Evolutionary conservation across 1,140 invertebrate species (phyloP).

Genomic region (Nixonia krombeini): DNA sequence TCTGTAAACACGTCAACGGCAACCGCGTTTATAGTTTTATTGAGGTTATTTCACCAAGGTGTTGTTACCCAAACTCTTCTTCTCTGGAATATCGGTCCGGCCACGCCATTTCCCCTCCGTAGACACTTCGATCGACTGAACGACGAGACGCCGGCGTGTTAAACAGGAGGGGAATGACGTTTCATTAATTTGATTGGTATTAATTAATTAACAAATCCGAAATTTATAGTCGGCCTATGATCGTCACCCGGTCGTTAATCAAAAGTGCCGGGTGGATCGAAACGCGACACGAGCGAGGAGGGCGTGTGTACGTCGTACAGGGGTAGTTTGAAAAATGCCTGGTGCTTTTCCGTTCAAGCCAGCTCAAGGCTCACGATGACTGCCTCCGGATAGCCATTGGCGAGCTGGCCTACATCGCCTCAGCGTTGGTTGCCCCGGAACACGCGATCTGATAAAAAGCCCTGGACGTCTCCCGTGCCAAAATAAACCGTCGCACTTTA

Average conservation of each 20-base stretch:
- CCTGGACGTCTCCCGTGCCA: conserved; percentile 62
- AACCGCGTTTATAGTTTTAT: conserved; percentile 8
- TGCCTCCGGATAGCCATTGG: conserved; percentile 43
- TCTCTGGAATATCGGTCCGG: too few relatives aligned
- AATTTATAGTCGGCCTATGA: not conserved
- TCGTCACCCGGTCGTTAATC: conserved; percentile 34
- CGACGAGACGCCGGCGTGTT: too few relatives aligned
- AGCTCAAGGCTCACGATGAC: conserved; percentile 44
- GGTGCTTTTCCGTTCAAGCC: conserved; percentile 40
- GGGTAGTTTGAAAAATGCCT: conserved; percentile 46
- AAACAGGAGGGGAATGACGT: too few relatives aligned
- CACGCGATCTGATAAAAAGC: conserved; percentile 66
- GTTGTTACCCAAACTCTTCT: too few relatives aligned
- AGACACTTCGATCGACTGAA: too few relatives aligned
- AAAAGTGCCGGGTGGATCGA: conserved; percentile 41
- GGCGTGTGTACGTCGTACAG: conserved; percentile 36
- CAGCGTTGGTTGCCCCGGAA: conserved; percentile 53
- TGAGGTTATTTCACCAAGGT: too few relatives aligned
- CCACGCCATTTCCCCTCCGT: too few relatives aligned
- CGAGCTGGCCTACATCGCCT: conserved; percentile 61
- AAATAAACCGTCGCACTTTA: conserved; percentile 69
- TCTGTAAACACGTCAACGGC: conserved; percentile 18
- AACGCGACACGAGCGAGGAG: conserved; percentile 19
- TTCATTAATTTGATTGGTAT: too few relatives aligned
- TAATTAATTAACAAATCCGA: too few relatives aligned